phyloP scores from a whole-genome alignment of 1,140 invertebrate genomes.

The Aphelinus certus region DNA sequence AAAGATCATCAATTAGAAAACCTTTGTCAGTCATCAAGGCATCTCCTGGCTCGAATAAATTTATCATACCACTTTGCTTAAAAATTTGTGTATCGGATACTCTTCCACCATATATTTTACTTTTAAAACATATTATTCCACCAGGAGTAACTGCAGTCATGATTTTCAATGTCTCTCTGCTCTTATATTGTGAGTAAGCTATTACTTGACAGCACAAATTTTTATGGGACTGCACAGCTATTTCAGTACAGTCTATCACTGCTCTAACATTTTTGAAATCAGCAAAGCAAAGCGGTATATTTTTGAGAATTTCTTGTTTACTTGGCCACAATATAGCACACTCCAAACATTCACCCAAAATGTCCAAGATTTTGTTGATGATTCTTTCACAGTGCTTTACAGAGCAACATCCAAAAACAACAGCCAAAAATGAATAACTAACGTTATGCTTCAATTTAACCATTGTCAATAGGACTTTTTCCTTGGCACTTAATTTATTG shows the following conservation, averaged over 20 bases:
- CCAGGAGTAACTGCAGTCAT: slow-evolving; percentile 54
- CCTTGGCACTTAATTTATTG: no score
- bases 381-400: slow-evolving; percentile 25
- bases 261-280: slow-evolving; percentile 45
- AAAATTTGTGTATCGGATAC: slow-evolving; percentile 53
- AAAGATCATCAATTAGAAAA: slow-evolving; percentile 49
- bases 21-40: slow-evolving; percentile 45
- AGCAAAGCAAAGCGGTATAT: slow-evolving; percentile 46
- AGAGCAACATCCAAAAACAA: slow-evolving; percentile 19
- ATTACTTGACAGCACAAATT: slow-evolving; percentile 45
- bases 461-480: slow-evolving; percentile 23
- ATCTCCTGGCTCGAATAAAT: slow-evolving; percentile 35
- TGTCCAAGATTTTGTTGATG: slow-evolving; percentile 8
- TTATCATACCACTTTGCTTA: slow-evolving; percentile 29
- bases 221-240: slow-evolving; percentile 45
- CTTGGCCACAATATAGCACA: slow-evolving; percentile 23
- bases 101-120: slow-evolving; percentile 50
- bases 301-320: slow-evolving; percentile 36
- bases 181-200: slow-evolving; percentile 54
- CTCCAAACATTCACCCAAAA: slow-evolving; percentile 26
- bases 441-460: slow-evolving; percentile 38
- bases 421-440: slow-evolving; percentile 19
- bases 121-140: slow-evolving; percentile 53
- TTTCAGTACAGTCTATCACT: slow-evolving; percentile 53
- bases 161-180: slow-evolving; percentile 49